Conservation (phyloP, 2,113 vertebrate genomes). For the Podocnemis expansa region DNA sequence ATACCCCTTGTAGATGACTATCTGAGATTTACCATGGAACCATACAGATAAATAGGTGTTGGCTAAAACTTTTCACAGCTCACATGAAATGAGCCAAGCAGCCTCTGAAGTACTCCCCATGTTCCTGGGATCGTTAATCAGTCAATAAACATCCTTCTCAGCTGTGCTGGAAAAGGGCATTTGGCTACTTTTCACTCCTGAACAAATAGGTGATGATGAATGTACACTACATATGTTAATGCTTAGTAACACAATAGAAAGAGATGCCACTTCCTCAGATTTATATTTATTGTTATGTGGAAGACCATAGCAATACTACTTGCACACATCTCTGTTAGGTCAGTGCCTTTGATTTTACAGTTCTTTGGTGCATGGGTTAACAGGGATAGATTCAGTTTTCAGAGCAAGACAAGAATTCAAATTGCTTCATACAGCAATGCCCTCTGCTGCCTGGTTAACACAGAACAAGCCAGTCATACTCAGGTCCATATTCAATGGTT, state of each 20-base stretch:
- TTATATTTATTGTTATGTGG: not conserved
- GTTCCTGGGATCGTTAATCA: rapidly evolving
- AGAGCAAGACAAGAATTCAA: not conserved
- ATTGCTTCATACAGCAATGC: not conserved
- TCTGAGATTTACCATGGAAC: not conserved
- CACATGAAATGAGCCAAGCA: not conserved
- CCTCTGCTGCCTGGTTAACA: not conserved
- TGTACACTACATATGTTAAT: not conserved
- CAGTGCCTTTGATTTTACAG: not conserved
- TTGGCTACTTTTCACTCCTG: not conserved
- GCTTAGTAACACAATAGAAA: not conserved
- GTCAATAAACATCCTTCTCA: not conserved
- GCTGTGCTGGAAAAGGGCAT: rapidly evolving
- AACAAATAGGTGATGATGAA: not conserved
- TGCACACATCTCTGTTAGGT: not conserved
- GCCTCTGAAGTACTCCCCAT: not conserved
- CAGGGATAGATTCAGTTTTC: not conserved
- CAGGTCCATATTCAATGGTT: not conserved
- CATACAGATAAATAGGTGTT: not conserved
- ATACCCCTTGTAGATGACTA: not conserved
- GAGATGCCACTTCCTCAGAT: not conserved
- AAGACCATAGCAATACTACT: not conserved
- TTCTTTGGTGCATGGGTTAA: not conserved
- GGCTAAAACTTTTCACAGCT: not conserved
- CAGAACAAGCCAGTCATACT: not conserved